Evolutionary conservation across 2,113 vertebrate genomes (phyloP).

Genomic region (Scytalopus superciliaris): DNA sequence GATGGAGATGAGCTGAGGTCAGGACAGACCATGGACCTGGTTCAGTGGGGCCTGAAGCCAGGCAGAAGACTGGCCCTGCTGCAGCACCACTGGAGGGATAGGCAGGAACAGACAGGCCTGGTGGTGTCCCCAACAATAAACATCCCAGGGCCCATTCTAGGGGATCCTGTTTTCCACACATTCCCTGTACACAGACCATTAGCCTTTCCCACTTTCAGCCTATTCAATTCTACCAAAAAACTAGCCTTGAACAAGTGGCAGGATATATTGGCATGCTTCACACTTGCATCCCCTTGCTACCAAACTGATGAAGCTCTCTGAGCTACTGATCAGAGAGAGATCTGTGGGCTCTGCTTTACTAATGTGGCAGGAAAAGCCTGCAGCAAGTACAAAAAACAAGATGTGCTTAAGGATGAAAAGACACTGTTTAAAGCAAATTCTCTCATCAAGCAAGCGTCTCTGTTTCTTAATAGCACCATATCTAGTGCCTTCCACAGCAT

Average conservation of each 20-base stretch:
- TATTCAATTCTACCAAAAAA: neutral
- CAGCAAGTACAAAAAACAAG: neutral
- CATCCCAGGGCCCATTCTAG: neutral
- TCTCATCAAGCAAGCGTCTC: neutral
- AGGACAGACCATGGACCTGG: too few relatives aligned
- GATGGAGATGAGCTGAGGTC: neutral
- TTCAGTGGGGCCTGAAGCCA: neutral
- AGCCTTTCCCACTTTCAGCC: neutral
- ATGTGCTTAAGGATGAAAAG: neutral
- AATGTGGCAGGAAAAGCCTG: neutral
- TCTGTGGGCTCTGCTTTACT: neutral
- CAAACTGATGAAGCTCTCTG: neutral
- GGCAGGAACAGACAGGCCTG: neutral
- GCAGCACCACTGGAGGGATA: accelerated
- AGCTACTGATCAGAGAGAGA: neutral
- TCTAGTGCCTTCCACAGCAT: neutral
- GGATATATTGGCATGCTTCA: neutral
- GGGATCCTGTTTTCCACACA: neutral
- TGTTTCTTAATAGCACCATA: neutral
- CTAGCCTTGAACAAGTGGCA: neutral
- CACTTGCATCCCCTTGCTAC: neutral
- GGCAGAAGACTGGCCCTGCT: neutral
- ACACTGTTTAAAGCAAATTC: neutral
- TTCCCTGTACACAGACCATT: neutral
- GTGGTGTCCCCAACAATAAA: neutral